Evolutionary conservation across 2,113 vertebrate genomes (phyloP).

Genomic region (Polypterus bichir): DNA sequence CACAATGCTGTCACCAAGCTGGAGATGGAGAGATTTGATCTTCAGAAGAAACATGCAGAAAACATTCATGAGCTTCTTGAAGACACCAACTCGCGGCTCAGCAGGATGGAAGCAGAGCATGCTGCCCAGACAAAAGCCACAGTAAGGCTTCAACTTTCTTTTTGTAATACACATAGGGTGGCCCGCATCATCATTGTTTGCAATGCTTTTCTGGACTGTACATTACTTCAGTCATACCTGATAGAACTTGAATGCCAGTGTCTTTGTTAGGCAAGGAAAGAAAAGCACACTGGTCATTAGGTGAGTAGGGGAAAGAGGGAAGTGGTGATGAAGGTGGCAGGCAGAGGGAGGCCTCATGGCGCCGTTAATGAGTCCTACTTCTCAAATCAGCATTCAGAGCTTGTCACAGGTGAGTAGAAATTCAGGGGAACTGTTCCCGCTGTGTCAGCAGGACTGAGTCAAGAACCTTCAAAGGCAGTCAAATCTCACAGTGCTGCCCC

Average conservation of each 20-base stretch:
- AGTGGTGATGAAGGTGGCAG: slow-evolving; percentile 21
- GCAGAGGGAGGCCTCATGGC: slow-evolving; percentile 29
- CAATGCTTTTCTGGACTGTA: too few relatives aligned
- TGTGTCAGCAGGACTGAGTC: slow-evolving; percentile 75
- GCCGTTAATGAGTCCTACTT: slow-evolving; percentile 48
- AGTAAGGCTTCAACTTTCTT: slow-evolving; percentile 41
- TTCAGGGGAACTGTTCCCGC: slow-evolving; percentile 51
- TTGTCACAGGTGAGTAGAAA: slow-evolving; percentile 50
- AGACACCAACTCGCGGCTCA: slow-evolving; percentile 67
- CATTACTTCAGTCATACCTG: too few relatives aligned
- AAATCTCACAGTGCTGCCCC: slow-evolving; percentile 51
- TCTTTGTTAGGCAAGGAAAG: too few relatives aligned
- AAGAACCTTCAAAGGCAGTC: slow-evolving; percentile 65
- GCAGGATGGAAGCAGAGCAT: slow-evolving; percentile 75
- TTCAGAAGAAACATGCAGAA: slow-evolving; percentile 74
- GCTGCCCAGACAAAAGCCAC: slow-evolving; percentile 53
- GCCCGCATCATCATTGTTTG: too few relatives aligned
- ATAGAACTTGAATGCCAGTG: too few relatives aligned
- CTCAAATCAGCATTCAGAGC: slow-evolving; percentile 54
- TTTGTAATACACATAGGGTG: too few relatives aligned
- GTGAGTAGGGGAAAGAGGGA: too few relatives aligned
- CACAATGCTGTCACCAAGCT: slow-evolving; percentile 63
- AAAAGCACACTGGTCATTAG: too few relatives aligned
- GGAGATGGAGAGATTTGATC: slow-evolving; percentile 82
- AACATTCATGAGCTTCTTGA: slow-evolving; percentile 78